Percentiles rank a stretch among this genome's conserved stretches.
Conservation (phyloP, 2,797 vertebrate genomes). For the Schizopygopsis pylzovi region DNA sequence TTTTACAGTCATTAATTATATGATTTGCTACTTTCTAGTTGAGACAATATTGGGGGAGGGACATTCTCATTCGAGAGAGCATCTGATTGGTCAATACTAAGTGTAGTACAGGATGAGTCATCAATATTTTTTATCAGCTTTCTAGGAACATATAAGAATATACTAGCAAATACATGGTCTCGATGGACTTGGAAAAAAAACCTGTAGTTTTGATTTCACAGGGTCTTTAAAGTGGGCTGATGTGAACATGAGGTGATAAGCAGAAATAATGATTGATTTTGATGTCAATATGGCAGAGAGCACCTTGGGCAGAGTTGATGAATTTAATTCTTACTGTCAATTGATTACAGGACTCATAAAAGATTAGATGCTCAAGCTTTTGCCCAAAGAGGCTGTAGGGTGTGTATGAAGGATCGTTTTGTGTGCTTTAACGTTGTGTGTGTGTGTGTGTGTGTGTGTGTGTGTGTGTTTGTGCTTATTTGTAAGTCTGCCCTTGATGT, state of each 20-base stretch:
- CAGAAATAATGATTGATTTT: slow-evolving; percentile 44
- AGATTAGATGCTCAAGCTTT: slow-evolving; percentile 48
- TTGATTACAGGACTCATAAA: slow-evolving; percentile 41
- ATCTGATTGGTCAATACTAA: not conserved
- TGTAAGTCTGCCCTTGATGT: slow-evolving; percentile 43
- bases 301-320: slow-evolving; percentile 19
- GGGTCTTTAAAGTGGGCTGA: not conserved
- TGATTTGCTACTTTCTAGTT: not conserved
- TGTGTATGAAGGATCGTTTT: not conserved
- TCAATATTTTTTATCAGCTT: not conserved
- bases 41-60: not conserved
- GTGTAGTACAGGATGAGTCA: slow-evolving; percentile 10
- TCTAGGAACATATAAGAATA: not conserved
- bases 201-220: not conserved
- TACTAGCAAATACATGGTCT: not conserved
- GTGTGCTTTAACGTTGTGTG: not conserved
- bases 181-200: not conserved
- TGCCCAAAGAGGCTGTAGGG: slow-evolving; percentile 7
- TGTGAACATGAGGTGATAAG: slow-evolving; percentile 19
- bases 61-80: not conserved
- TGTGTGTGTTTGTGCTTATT: slow-evolving; percentile 24
- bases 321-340: slow-evolving; percentile 48
- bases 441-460: no score
- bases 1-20: not conserved
- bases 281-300: slow-evolving; percentile 37